Conservation (phyloP, 2,888 invertebrate species). For the Seladonia tumulorum region DNA sequence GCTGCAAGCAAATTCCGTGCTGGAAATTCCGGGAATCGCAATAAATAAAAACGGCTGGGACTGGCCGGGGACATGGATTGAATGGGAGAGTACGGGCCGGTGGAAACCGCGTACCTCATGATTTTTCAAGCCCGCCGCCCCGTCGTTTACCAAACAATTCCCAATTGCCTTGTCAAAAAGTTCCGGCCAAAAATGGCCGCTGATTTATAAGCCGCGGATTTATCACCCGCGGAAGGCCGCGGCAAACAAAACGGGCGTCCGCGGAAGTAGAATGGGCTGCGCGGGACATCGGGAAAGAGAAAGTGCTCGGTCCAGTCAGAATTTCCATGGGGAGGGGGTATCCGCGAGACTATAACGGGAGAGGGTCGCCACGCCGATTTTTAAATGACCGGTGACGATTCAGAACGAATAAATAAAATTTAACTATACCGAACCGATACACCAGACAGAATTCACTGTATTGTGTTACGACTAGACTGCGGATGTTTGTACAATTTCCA, state of each 20-base stretch:
- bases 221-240: conserved; percentile 65
- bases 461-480: too few species aligned
- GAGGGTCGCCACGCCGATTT: not conserved
- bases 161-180: conserved; percentile 83
- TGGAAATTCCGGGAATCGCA: conserved; percentile 61
- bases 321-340: not conserved
- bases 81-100: conserved; percentile 55
- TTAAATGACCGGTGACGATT: too few species aligned
- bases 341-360: not conserved
- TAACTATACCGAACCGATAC: too few species aligned
- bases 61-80: conserved; percentile 66
- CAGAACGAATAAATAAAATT: too few species aligned
- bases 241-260: conserved; percentile 18
- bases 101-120: conserved; percentile 74
- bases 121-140: conserved; percentile 69
- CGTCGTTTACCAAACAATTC: conserved; percentile 81
- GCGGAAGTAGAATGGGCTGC: conserved; percentile 31
- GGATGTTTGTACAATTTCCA: too few species aligned
- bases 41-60: conserved; percentile 65
- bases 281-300: conserved; percentile 1
- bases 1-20: conserved; percentile 52
- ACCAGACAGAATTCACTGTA: too few species aligned
- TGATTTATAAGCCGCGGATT: conserved; percentile 79
- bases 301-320: conserved; percentile 9
- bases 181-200: conserved; percentile 79